Evolutionary conservation across 2,113 vertebrate species (phyloP).

Genomic region (Sinocyclocheilus grahami): DNA sequence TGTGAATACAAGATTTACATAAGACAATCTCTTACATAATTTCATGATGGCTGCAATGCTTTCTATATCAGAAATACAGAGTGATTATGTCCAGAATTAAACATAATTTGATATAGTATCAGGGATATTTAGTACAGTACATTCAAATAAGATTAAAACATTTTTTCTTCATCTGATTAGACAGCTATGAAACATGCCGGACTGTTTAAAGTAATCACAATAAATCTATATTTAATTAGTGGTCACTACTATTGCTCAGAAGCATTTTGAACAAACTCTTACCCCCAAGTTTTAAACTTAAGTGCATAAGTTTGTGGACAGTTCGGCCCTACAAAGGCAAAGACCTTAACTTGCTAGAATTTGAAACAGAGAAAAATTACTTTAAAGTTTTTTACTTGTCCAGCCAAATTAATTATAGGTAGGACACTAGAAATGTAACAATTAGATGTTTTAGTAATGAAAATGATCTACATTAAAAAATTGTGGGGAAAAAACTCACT

Average conservation of each 20-base stretch:
- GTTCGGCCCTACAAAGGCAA: too few species aligned
- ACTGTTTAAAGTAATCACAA: background rate
- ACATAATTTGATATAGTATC: constrained; percentile 1
- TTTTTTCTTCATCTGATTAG: background rate
- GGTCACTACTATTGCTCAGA: background rate
- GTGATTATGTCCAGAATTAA: constrained; percentile 5
- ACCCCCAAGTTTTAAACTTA: background rate
- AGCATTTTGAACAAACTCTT: background rate
- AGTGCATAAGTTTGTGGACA: background rate
- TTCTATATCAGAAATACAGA: background rate
- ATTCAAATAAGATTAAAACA: background rate
- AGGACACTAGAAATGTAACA: too few species aligned
- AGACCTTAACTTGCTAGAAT: too few species aligned
- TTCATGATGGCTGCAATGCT: background rate
- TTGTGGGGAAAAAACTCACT: too few species aligned
- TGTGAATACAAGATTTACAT: background rate
- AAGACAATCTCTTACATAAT: background rate
- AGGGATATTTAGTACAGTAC: background rate
- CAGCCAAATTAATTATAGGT: too few species aligned
- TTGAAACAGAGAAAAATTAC: too few species aligned
- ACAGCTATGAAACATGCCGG: background rate
- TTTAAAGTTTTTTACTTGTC: too few species aligned
- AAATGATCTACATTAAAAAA: too few species aligned
- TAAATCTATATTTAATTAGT: background rate
- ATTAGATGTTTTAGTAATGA: too few species aligned